Percentiles rank a stretch among this genome's conserved stretches.
phyloP scores from a whole-genome alignment of 2,797 vertebrate genomes.

The Protosalanx chinensis region DNA sequence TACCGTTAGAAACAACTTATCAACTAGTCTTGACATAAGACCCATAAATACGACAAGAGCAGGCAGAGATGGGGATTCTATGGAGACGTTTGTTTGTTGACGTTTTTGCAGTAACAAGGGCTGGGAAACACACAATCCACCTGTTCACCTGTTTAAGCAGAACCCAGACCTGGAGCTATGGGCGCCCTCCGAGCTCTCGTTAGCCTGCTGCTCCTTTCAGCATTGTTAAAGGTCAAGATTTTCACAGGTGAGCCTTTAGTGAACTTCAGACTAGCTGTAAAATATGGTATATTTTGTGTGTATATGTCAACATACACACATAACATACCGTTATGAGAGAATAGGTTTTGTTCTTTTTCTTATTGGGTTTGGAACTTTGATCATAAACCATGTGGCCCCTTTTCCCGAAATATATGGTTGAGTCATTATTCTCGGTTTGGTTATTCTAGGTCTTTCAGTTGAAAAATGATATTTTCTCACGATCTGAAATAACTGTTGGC shows the following conservation, averaged over 20 bases:
- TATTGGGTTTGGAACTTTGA: no score
- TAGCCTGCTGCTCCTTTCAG: background rate
- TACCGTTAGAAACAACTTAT: constrained; percentile 8
- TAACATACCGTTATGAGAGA: no score
- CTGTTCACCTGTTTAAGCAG: no score
- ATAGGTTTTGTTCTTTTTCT: no score
- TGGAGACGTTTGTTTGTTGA: background rate
- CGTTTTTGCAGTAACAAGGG: constrained; percentile 5
- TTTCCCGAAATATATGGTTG: no score
- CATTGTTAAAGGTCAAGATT: constrained; percentile 1
- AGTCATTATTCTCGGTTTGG: no score
- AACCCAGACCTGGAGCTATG: background rate
- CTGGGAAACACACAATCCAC: background rate
- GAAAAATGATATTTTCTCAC: no score
- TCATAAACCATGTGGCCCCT: no score
- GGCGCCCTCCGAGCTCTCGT: background rate
- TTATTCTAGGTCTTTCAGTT: no score
- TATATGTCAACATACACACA: background rate
- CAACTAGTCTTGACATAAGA: constrained; percentile 4
- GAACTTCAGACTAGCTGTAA: background rate
- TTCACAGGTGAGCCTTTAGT: constrained; percentile 9
- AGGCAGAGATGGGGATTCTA: background rate
- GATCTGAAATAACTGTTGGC: no score
- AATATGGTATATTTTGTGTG: background rate
- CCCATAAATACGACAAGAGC: constrained; percentile 7